Conservation (phyloP, 2,888 invertebrate genomes). For the Tinea pellionella region DNA sequence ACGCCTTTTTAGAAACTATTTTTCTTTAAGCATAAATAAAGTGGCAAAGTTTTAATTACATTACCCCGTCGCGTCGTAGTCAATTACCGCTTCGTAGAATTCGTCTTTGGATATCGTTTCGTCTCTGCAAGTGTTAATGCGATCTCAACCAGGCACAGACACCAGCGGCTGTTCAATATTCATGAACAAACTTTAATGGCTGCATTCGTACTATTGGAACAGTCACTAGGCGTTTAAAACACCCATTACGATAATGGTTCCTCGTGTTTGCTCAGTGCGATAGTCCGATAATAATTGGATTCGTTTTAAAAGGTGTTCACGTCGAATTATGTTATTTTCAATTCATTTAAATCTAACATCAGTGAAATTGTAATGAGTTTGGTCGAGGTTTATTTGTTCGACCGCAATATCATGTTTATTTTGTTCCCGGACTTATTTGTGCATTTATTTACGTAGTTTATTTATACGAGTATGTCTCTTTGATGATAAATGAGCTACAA, state of each 20-base stretch:
- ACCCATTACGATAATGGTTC: conserved; percentile 39
- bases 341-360: conserved; percentile 4
- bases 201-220: conserved; percentile 29
- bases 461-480: neutral
- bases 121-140: conserved; percentile 17
- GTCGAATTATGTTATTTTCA: conserved; percentile 4
- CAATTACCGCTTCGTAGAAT: neutral
- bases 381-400: neutral
- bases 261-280: conserved; percentile 26
- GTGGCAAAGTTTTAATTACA: neutral
- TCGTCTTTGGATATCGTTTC: neutral
- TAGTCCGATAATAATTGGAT: conserved; percentile 14
- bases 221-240: conserved; percentile 35
- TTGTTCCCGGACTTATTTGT: neutral
- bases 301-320: conserved; percentile 10
- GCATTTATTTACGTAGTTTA: neutral
- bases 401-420: neutral
- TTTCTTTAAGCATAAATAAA: neutral
- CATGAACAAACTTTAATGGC: conserved; percentile 42
- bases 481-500: neutral
- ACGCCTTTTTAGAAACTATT: neutral
- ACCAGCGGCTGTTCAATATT: conserved; percentile 47
- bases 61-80: neutral
- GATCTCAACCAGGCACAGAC: conserved; percentile 14
- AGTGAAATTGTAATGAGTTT: neutral